A percentile compares a stretch with the other conserved stretches of the same genome.
Evolutionary conservation across 2,888 invertebrate species (phyloP).

Genomic region (Nowickia ferox): DNA sequence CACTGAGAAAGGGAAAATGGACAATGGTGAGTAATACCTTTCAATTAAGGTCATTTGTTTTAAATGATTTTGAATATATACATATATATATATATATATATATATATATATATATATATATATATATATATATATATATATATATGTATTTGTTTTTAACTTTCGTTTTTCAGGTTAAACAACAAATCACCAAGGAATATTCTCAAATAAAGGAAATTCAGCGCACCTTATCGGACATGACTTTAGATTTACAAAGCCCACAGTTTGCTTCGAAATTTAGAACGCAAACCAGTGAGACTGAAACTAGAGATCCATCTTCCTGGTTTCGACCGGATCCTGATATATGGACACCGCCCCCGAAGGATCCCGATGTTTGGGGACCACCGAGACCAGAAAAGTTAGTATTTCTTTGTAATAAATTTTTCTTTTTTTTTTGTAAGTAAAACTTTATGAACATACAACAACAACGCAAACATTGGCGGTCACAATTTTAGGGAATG

Average conservation of each 20-base stretch:
- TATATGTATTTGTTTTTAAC: neutral
- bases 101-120: neutral
- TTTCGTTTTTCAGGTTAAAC: conserved; percentile 88
- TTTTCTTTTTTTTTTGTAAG: too few relatives aligned
- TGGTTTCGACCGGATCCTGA: conserved; percentile 89
- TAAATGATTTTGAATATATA: neutral
- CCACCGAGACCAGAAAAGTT: conserved; percentile 91
- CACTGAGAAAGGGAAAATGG: conserved; percentile 93
- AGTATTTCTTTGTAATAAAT: too few relatives aligned
- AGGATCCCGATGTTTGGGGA: conserved; percentile 94
- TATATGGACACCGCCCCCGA: conserved; percentile 89
- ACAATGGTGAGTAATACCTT: conserved; percentile 87
- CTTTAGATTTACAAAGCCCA: conserved; percentile 82
- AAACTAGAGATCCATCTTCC: conserved; percentile 82
- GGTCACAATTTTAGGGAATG: too few relatives aligned
- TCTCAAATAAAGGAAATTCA: conserved; percentile 92
- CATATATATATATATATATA: neutral
- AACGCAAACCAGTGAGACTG: conserved; percentile 79
- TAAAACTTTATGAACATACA: too few relatives aligned
- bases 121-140: neutral
- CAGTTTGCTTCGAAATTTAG: conserved; percentile 84
- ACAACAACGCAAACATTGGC: too few relatives aligned
- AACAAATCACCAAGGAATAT: conserved; percentile 94
- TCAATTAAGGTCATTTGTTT: neutral
- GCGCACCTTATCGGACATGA: conserved; percentile 82